phyloP scores from a whole-genome alignment of 2,888 invertebrate species.

The Drosophila nr. perissopoda region DNA sequence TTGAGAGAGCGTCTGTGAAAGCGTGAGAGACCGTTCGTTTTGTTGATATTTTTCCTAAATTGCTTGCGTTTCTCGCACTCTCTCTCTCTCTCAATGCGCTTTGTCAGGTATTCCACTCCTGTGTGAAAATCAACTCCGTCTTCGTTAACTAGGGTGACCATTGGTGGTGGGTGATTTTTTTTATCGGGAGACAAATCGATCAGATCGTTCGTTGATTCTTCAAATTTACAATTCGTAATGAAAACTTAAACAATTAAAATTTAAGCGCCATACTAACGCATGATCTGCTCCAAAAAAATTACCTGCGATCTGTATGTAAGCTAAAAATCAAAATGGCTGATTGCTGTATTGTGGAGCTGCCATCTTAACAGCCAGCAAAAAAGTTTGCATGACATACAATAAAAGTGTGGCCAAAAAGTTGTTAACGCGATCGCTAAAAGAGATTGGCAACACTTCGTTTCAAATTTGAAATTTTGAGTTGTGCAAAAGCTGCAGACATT shows the following conservation, averaged over 20 bases:
- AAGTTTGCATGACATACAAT: conserved; percentile 20
- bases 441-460: conserved; percentile 39
- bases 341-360: background rate
- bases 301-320: background rate
- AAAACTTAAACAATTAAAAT: conserved; percentile 2
- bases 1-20: conserved; percentile 4
- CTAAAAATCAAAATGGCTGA: conserved; percentile 31
- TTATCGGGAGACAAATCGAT: background rate
- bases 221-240: background rate
- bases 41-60: conserved; percentile 41
- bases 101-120: conserved; percentile 40
- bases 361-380: conserved; percentile 22
- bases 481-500: conserved; percentile 6
- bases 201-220: background rate
- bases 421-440: conserved; percentile 6
- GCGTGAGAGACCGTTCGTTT: conserved; percentile 16
- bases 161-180: conserved; percentile 36
- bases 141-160: conserved; percentile 11
- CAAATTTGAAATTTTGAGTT: conserved; percentile 1
- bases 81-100: conserved; percentile 12
- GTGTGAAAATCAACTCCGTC: conserved; percentile 27
- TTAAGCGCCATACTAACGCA: background rate
- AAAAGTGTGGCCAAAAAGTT: conserved; percentile 53
- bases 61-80: conserved; percentile 21
- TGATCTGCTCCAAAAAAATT: background rate